These are phyloP conservation scores for Ferrisia virgata DNA, from an alignment of 2,888 invertebrate species.

Conservation along the genomic window DNA sequence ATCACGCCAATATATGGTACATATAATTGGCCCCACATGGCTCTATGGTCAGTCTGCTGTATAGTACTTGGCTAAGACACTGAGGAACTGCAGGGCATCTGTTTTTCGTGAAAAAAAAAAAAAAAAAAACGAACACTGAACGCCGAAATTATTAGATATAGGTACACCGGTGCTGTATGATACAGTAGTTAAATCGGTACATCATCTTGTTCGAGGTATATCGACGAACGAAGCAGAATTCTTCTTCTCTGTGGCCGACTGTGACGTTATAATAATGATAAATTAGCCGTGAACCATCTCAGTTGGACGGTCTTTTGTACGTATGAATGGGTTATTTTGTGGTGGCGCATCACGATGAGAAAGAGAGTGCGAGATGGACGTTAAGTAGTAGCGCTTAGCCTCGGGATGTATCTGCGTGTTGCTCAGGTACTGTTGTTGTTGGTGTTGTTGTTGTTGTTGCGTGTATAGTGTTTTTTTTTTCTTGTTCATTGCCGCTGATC, in stretches of 20 bases:
- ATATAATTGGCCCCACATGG: no score
- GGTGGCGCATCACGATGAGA: slow-evolving; percentile 41
- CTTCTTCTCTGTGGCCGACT: slow-evolving; percentile 15
- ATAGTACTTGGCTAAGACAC: no score
- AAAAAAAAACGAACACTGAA: no score
- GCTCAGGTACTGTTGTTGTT: no score
- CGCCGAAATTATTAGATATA: no score
- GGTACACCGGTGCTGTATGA: no score
- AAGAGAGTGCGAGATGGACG: slow-evolving; percentile 31
- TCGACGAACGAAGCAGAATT: slow-evolving; percentile 2
- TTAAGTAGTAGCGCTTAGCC: slow-evolving; percentile 41
- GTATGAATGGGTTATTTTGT: slow-evolving; percentile 40
- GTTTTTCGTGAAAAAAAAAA: neutral
- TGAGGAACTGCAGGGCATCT: no score
- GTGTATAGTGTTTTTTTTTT: neutral
- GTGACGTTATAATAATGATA: slow-evolving; percentile 32
- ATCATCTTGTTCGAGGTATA: neutral
- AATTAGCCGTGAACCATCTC: slow-evolving; percentile 42
- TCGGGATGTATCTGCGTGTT: slow-evolving; percentile 11
- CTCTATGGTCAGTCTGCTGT: no score
- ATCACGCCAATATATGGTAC: no score
- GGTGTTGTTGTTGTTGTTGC: slow-evolving; percentile 25
- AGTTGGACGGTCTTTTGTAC: slow-evolving; percentile 29
- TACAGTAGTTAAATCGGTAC: neutral
- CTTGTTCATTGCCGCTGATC: neutral